Base-by-base conservation (phyloP, 2,888 invertebrate genomes). In the Ophonus ardosiacus region DNA sequence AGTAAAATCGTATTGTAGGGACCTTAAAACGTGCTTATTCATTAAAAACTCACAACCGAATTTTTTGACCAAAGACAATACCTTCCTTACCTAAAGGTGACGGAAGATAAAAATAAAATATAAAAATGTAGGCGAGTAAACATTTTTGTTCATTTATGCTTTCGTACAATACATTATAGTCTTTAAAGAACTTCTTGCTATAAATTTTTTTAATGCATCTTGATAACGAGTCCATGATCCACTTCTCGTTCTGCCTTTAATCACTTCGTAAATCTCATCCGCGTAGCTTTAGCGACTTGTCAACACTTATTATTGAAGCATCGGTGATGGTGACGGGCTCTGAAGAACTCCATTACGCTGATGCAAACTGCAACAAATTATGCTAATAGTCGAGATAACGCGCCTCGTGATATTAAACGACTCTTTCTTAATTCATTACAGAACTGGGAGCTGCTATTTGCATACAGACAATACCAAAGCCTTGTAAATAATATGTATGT, bases 341-440 rank as follows among this genome's bases (percentile, higher is more conserved):
- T 43, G 43, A 18, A 43, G 43, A 68, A 74, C 71, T 43, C 71
- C 71, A 74, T 74, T 74, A 74, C 15, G 17, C 21, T 63, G 81
- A 81, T 65, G 81, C 65, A 81, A 80, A 81, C 43, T 81, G 51
- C 81, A 81, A 81, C 81, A 63, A 81, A 63, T 65, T 65, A 81
- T 65, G 79, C 56, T 78, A 61, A 80, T 65, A 81, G 63, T 81
- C 43, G 65, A 51, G 81, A 65, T 81, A 81, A 51, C 79, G 38
- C 79, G 79, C 51, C 21, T 15, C 13, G 71, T 43, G 79, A 79
- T 79, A 79, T 79, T 61, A 79, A 79, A 79, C 61, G 59, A 74
- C 71, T 61, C 79, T 61, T 79, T 79, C 79, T 79, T 79, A 79
- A 79, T 79, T 79, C 59, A 79, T 79, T 79, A 79, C 61, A 40